A percentile compares a stretch with the other conserved stretches of the same genome.
phyloP scores from a whole-genome alignment of 2,797 vertebrate species.

The Spondyliosoma cantharus region DNA sequence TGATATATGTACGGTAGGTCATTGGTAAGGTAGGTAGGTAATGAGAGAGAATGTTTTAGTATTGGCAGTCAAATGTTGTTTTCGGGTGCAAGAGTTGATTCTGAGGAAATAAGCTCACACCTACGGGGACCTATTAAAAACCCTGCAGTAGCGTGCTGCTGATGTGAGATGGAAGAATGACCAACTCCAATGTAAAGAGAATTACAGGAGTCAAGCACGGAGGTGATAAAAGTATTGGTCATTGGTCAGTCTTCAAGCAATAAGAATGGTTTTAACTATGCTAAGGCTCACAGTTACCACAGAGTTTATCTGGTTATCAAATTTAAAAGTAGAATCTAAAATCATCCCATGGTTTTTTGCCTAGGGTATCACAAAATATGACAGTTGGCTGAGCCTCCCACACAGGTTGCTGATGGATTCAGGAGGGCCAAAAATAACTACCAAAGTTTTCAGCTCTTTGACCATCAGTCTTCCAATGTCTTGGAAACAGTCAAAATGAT shows the following conservation, averaged over 20 bases:
- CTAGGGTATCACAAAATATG: background rate
- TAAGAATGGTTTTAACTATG: too few relatives aligned
- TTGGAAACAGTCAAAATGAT: background rate
- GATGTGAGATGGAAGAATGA: too few relatives aligned
- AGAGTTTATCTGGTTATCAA: too few relatives aligned
- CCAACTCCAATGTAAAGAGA: too few relatives aligned
- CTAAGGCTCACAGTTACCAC: too few relatives aligned
- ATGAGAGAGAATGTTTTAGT: background rate
- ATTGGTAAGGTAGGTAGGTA: too few relatives aligned
- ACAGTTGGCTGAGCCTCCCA: background rate
- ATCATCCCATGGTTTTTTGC: background rate
- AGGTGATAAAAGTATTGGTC: too few relatives aligned
- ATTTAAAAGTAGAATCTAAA: too few relatives aligned
- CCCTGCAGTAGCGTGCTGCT: too few relatives aligned
- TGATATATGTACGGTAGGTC: background rate
- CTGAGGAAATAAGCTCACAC: background rate
- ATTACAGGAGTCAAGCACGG: too few relatives aligned
- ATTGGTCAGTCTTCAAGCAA: too few relatives aligned
- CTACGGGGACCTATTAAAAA: too few relatives aligned
- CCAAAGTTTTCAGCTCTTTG: background rate
- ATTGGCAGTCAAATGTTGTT: background rate
- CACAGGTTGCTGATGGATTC: background rate
- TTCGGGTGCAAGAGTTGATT: background rate
- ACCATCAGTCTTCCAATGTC: background rate
- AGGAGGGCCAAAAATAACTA: background rate